These are phyloP conservation scores for Chlamydotis undulata DNA, from an alignment of 2,113 vertebrate species.

Conservation along the genomic window DNA sequence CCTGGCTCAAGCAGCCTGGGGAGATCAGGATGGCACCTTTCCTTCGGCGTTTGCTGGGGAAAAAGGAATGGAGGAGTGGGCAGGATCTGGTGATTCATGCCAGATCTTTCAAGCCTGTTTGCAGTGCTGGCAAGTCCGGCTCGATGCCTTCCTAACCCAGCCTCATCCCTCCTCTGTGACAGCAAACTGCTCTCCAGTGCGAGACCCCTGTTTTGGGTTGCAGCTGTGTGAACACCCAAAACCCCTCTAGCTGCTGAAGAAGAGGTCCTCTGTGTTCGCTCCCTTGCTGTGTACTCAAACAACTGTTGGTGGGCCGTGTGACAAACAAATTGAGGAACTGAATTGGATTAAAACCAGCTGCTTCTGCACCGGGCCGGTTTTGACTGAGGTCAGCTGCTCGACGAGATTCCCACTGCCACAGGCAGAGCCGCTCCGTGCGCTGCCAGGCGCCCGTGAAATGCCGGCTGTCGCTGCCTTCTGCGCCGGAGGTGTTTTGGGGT, in stretches of 20 bases:
- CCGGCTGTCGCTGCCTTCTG: neutral
- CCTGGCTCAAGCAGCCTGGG: neutral
- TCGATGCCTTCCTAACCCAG: neutral
- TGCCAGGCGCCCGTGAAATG: neutral
- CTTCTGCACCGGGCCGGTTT: neutral
- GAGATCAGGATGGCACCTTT: neutral
- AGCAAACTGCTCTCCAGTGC: neutral
- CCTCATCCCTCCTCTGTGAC: neutral
- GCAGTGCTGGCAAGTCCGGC: neutral
- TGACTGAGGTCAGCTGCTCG: neutral
- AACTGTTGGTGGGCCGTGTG: neutral
- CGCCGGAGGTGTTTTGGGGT: fast-evolving
- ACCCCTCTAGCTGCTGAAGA: neutral
- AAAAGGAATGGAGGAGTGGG: neutral
- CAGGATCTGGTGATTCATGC: neutral
- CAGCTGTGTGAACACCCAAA: neutral
- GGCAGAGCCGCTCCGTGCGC: neutral
- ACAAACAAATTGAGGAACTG: neutral
- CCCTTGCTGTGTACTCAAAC: neutral
- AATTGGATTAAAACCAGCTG: neutral
- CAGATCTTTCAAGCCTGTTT: neutral
- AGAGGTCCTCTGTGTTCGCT: neutral
- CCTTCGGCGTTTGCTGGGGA: neutral
- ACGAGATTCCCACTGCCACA: neutral
- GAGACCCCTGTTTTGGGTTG: neutral